These are phyloP conservation scores for Nineta flava DNA, from an alignment of 2,888 invertebrate genomes.

Conservation along the genomic window DNA sequence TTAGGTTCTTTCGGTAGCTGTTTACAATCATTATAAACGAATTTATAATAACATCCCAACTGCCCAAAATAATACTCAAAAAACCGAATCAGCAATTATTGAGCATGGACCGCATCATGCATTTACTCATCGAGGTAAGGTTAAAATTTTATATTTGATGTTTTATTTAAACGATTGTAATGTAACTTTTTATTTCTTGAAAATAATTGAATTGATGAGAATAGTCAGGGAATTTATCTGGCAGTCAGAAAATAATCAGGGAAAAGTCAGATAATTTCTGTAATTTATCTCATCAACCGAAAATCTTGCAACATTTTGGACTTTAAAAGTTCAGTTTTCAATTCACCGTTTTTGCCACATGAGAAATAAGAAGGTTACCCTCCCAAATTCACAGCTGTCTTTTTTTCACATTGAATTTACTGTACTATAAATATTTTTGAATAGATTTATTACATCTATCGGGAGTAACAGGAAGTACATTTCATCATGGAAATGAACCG, in stretches of 20 bases:
- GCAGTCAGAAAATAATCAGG: too few relatives aligned
- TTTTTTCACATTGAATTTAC: neutral
- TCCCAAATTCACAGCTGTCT: too few relatives aligned
- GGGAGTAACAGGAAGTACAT: slow-evolving; percentile 45
- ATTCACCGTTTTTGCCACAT: too few relatives aligned
- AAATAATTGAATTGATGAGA: too few relatives aligned
- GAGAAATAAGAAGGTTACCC: too few relatives aligned
- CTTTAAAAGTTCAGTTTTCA: too few relatives aligned
- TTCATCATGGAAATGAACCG: slow-evolving; percentile 24
- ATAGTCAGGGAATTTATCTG: neutral
- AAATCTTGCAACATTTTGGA: too few relatives aligned
- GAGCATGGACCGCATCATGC: slow-evolving; percentile 53
- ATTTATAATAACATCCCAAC: slow-evolving; percentile 82
- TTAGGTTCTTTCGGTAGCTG: slow-evolving; percentile 82
- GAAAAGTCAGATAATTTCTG: too few relatives aligned
- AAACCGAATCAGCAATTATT: slow-evolving; percentile 34
- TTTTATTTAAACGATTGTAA: too few relatives aligned
- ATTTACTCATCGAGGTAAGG: slow-evolving; percentile 52
- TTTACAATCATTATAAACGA: slow-evolving; percentile 97
- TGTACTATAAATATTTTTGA: slow-evolving; percentile 7
- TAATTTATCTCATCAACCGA: too few relatives aligned
- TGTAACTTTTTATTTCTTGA: neutral
- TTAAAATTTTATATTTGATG: neutral
- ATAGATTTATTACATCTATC: slow-evolving; percentile 77
- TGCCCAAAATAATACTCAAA: slow-evolving; percentile 23